Conservation (phyloP, 2,888 invertebrate genomes). For the Cactoblastis cactorum region DNA sequence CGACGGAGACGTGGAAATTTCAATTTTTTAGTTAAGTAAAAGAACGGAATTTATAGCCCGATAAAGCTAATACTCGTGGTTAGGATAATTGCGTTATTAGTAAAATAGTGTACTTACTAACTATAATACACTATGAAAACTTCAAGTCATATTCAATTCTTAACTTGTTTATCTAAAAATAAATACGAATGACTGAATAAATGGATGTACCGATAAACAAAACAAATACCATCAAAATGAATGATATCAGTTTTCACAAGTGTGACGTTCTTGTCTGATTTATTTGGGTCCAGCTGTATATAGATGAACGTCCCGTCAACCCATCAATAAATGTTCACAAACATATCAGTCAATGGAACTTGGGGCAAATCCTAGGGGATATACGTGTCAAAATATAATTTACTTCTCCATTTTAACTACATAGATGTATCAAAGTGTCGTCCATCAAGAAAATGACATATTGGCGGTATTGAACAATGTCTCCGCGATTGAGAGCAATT, state of each 20-base stretch:
- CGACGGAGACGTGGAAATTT: too few relatives aligned
- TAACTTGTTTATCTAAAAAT: too few relatives aligned
- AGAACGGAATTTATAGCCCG: too few relatives aligned
- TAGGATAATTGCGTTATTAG: too few relatives aligned
- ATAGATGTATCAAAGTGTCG: constrained; percentile 3
- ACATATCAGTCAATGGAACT: constrained; percentile 41
- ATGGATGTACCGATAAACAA: neutral
- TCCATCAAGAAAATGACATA: neutral
- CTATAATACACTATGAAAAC: too few relatives aligned
- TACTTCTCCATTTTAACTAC: constrained; percentile 1
- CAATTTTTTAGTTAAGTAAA: too few relatives aligned
- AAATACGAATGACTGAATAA: neutral
- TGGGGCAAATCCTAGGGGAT: constrained; percentile 19
- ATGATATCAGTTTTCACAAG: constrained; percentile 55
- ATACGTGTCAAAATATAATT: constrained; percentile 18
- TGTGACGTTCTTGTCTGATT: constrained; percentile 40
- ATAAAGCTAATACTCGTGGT: too few relatives aligned
- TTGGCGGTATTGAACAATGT: neutral
- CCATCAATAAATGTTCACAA: constrained; percentile 59
- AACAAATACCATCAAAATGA: constrained; percentile 34
- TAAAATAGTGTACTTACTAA: too few relatives aligned
- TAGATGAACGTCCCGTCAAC: constrained; percentile 46
- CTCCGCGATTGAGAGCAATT: neutral
- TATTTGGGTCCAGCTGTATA: constrained; percentile 55
- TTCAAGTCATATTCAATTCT: too few relatives aligned